Percentiles rank a stretch among this genome's conserved stretches.
Evolutionary conservation across 2,113 vertebrate genomes (phyloP).

Genomic region (Mesembrinibis cayennensis): DNA sequence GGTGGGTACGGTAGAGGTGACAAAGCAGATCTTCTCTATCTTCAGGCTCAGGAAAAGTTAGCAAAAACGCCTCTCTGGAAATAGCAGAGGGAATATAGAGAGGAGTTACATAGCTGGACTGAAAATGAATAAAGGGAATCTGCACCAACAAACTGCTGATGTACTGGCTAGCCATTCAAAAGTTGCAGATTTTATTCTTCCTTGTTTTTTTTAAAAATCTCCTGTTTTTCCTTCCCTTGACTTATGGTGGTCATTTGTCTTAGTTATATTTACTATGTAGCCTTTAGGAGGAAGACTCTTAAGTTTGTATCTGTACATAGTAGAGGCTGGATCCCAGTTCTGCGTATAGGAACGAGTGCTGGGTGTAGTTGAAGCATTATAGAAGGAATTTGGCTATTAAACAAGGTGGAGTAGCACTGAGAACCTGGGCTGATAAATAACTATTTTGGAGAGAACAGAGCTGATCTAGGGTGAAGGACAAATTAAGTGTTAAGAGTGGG

Average conservation of each 20-base stretch:
- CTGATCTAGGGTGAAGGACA: neutral
- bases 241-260: neutral
- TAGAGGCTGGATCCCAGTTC: neutral
- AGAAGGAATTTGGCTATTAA: neutral
- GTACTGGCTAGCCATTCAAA: neutral
- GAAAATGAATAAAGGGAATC: neutral
- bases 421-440: neutral
- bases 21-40: neutral
- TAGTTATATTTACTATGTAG: neutral
- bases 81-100: neutral
- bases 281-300: neutral
- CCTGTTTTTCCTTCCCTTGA: neutral
- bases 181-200: neutral
- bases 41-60: neutral
- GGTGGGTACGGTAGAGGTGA: neutral
- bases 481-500: neutral
- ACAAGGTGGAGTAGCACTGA: neutral
- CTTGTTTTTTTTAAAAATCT: neutral
- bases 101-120: neutral
- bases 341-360: neutral
- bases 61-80: neutral
- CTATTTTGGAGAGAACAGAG: neutral
- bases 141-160: neutral
- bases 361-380: neutral
- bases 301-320: neutral